These are phyloP conservation scores for Macropus fuliginosus DNA, from an alignment of 2,797 vertebrate genomes.

Conservation along the genomic window DNA sequence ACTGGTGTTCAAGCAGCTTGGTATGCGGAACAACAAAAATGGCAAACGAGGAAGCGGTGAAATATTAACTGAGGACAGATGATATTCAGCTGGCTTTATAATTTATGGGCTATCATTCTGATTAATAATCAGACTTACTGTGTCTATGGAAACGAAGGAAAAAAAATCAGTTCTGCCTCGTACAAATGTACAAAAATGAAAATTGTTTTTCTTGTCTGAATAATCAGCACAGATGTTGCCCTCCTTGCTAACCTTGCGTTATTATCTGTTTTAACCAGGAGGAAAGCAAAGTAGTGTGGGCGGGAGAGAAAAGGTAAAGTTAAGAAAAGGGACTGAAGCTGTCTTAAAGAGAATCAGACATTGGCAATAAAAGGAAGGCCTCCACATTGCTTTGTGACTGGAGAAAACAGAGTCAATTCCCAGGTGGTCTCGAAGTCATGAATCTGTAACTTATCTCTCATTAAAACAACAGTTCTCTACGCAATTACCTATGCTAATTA, in stretches of 20 bases:
- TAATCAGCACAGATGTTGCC: slow-evolving; percentile 70
- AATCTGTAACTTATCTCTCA: slow-evolving; percentile 27
- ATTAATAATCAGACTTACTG: slow-evolving; percentile 79
- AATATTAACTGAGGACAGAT: slow-evolving; percentile 68
- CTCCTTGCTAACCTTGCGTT: slow-evolving; percentile 69
- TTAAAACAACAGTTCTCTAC: background rate
- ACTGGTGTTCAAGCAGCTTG: slow-evolving; percentile 31
- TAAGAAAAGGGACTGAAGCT: slow-evolving; percentile 41
- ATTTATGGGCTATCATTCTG: slow-evolving; percentile 79
- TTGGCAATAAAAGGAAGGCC: slow-evolving; percentile 20
- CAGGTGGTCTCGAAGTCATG: slow-evolving; percentile 26
- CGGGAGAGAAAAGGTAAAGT: slow-evolving; percentile 38
- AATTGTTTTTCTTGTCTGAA: slow-evolving; percentile 76
- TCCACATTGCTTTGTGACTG: slow-evolving; percentile 41
- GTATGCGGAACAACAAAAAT: slow-evolving; percentile 35
- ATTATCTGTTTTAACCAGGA: slow-evolving; percentile 61
- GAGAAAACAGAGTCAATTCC: background rate
- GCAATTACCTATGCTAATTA: slow-evolving; percentile 11
- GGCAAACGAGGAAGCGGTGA: slow-evolving; percentile 46
- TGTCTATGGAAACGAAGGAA: slow-evolving; percentile 85
- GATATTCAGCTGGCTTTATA: slow-evolving; percentile 76
- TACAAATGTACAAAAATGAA: slow-evolving; percentile 72
- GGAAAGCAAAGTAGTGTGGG: slow-evolving; percentile 41
- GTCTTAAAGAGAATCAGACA: background rate
- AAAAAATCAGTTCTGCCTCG: slow-evolving; percentile 79